Percentiles rank a stretch among this genome's conserved stretches.
Conservation (phyloP, 1,140 invertebrate species). For the Brachionus plicatilis region DNA sequence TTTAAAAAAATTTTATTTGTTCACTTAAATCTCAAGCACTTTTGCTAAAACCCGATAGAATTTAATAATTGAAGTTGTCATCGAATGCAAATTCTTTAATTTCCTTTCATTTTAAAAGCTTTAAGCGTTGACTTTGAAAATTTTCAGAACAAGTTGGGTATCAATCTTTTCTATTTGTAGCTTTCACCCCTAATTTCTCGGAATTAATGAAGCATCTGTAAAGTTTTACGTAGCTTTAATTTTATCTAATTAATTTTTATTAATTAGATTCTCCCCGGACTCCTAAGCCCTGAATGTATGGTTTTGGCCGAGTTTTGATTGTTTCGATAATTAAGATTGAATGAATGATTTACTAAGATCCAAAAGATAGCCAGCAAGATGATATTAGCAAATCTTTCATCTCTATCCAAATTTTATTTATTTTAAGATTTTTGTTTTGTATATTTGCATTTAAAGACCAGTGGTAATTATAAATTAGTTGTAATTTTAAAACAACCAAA, state of each 20-base stretch:
- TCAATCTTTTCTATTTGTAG: not conserved
- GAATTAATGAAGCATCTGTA: not conserved
- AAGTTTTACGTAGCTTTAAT: not conserved
- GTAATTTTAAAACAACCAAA: not conserved
- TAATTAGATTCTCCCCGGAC: not conserved
- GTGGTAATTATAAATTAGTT: not conserved
- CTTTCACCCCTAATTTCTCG: not conserved
- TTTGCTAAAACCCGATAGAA: no score
- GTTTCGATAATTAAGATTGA: not conserved
- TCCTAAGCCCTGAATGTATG: not conserved
- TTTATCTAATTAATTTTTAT: not conserved
- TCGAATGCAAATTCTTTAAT: no score
- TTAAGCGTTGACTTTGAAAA: no score
- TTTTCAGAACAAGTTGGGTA: no score
- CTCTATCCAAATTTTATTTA: not conserved
- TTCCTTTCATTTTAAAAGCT: no score
- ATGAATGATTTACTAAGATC: not conserved
- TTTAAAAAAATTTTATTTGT: no score
- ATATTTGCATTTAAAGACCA: not conserved
- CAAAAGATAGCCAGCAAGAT: not conserved
- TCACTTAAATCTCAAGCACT: no score
- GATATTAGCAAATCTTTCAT: not conserved
- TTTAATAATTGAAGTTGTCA: no score
- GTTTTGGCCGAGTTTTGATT: not conserved
- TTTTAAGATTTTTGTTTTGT: not conserved